phyloP scores from a whole-genome alignment of 1,140 invertebrate species.

The silkworm (Bombyx mori) region DNA sequence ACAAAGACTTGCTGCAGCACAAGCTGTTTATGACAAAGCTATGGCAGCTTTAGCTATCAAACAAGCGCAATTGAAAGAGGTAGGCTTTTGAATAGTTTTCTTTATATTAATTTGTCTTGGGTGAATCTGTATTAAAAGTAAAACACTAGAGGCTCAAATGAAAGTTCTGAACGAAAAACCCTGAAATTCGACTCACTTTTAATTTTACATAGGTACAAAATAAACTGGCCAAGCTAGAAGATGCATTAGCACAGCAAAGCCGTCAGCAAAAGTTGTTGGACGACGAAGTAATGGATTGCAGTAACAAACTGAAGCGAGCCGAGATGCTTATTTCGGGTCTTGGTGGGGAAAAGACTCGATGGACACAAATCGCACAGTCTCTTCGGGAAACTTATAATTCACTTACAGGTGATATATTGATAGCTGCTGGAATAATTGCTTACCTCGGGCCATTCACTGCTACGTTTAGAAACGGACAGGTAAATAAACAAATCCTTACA shows the following conservation, averaged over 20 bases:
- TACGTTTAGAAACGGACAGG: conserved; percentile 78
- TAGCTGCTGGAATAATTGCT: conserved; percentile 90
- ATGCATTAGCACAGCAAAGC: conserved; percentile 75
- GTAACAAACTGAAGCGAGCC: conserved; percentile 91
- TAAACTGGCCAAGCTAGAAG: conserved; percentile 74
- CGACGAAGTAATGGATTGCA: conserved; percentile 87
- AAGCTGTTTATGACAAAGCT: conserved; percentile 79
- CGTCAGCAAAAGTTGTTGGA: conserved; percentile 78
- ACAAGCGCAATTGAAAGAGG: conserved; percentile 80
- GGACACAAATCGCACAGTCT: conserved; percentile 83
- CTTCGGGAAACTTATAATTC: conserved; percentile 80
- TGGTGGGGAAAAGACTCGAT: conserved; percentile 86
- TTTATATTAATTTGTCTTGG: no score
- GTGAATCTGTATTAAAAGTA: no score
- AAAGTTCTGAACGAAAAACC: no score
- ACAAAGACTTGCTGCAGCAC: conserved; percentile 82
- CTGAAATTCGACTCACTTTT: no score
- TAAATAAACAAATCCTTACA: conserved; percentile 13
- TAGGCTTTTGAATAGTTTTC: conserved; percentile 11
- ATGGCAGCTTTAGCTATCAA: conserved; percentile 82
- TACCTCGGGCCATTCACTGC: conserved; percentile 93
- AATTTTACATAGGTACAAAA: conserved; percentile 52
- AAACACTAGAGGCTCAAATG: no score
- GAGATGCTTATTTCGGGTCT: conserved; percentile 92
- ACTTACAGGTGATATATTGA: conserved; percentile 85